phyloP scores from a whole-genome alignment of 2,113 vertebrate species.

The Melanerpes formicivorus region DNA sequence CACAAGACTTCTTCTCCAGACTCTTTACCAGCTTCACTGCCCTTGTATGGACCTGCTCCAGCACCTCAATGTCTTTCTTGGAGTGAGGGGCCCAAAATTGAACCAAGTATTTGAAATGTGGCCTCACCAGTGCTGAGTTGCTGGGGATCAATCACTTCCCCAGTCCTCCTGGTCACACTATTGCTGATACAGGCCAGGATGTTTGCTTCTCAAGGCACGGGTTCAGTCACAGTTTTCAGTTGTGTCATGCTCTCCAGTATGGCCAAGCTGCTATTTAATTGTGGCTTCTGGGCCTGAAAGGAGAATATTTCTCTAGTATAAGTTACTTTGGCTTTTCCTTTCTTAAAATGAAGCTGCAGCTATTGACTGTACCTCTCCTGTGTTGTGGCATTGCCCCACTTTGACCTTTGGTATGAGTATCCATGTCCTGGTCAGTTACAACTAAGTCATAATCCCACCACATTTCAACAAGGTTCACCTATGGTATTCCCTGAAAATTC shows the following conservation, averaged over 20 bases:
- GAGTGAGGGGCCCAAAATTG: no score
- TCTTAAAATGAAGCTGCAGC: neutral
- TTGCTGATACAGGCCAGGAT: no score
- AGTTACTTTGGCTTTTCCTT: neutral
- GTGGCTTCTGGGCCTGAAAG: neutral
- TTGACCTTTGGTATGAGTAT: neutral
- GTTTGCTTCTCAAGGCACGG: neutral
- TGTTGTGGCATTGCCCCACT: fast-evolving
- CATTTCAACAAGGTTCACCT: neutral
- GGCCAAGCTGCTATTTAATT: neutral
- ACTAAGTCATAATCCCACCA: neutral
- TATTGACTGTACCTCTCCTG: neutral
- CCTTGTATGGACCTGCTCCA: no score
- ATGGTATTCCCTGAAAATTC: neutral
- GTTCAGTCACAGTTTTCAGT: neutral
- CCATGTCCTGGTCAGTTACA: neutral
- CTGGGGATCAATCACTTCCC: no score
- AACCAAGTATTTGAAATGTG: no score
- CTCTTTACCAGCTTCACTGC: no score
- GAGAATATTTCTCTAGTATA: neutral
- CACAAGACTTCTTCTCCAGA: no score
- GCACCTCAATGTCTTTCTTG: no score
- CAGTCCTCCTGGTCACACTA: no score
- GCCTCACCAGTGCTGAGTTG: no score
- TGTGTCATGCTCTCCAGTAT: neutral